These are phyloP conservation scores for Drosophila incognita DNA, from an alignment of 2,888 invertebrate species.

Conservation along the genomic window DNA sequence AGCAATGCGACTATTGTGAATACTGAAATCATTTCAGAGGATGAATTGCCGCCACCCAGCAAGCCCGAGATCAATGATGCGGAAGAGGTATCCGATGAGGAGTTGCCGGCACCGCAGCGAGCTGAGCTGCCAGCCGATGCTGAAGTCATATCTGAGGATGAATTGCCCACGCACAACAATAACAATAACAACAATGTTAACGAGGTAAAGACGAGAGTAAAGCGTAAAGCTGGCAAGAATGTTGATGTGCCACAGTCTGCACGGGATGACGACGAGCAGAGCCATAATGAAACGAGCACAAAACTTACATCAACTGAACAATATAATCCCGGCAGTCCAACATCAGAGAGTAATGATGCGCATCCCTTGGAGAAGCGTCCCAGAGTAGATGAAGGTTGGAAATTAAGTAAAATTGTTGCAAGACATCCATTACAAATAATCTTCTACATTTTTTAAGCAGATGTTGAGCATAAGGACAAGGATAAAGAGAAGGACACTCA, in stretches of 20 bases:
- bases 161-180: constrained; percentile 87
- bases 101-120: constrained; percentile 89
- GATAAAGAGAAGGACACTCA: constrained; percentile 76
- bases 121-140: constrained; percentile 90
- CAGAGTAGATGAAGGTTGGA: constrained; percentile 77
- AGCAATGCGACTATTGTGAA: constrained; percentile 88
- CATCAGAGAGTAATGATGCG: constrained; percentile 90
- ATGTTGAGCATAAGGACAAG: constrained; percentile 58
- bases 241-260: constrained; percentile 3
- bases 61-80: constrained; percentile 93
- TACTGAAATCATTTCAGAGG: constrained; percentile 94
- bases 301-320: constrained; percentile 85
- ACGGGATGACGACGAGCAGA: constrained; percentile 17
- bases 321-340: constrained; percentile 93
- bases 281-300: constrained; percentile 19
- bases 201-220: constrained; percentile 44
- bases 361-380: constrained; percentile 86
- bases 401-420: too few species aligned
- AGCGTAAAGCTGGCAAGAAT: constrained; percentile 63
- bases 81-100: constrained; percentile 92
- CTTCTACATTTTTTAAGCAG: constrained; percentile 11
- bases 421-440: not conserved
- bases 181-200: constrained; percentile 47
- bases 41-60: constrained; percentile 90
- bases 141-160: constrained; percentile 93